Evolutionary conservation across 2,797 vertebrate genomes (phyloP).

Genomic region (Acomys russatus): DNA sequence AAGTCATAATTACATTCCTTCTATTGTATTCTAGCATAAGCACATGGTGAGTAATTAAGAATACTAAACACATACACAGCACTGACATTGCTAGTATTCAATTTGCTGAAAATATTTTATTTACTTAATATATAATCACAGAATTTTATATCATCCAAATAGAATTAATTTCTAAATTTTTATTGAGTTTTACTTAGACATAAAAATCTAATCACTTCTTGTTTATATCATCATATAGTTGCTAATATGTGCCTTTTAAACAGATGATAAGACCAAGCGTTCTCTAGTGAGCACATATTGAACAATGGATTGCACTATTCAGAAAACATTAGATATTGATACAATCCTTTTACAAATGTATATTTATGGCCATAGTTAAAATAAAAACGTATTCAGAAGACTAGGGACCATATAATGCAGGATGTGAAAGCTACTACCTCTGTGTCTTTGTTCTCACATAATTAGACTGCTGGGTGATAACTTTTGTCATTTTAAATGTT

Average conservation of each 20-base stretch:
- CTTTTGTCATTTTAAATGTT: background rate
- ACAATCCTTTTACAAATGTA: background rate
- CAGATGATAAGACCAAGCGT: background rate
- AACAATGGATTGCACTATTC: background rate
- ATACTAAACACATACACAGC: conserved; percentile 79
- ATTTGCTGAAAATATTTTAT: conserved; percentile 61
- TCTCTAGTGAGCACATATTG: conserved; percentile 52
- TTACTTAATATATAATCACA: conserved; percentile 30
- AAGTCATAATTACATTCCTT: conserved; percentile 72
- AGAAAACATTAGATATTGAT: conserved; percentile 40
- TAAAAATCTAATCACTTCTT: background rate
- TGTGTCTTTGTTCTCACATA: background rate
- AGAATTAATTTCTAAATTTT: conserved; percentile 58
- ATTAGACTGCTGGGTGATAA: accelerated
- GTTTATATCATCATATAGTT: background rate
- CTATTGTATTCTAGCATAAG: conserved; percentile 71
- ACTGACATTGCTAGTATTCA: conserved; percentile 79
- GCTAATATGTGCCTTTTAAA: background rate
- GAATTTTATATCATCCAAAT: conserved; percentile 35
- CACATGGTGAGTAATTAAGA: conserved; percentile 81
- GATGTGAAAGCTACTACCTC: accelerated
- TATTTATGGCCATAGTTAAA: background rate
- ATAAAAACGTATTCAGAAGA: background rate
- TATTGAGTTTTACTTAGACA: conserved; percentile 27
- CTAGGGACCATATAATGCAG: accelerated